Percentiles rank a stretch among this genome's conserved stretches.
Evolutionary conservation across 2,113 vertebrate genomes (phyloP).

Genomic region (Dasyprocta punctata): DNA sequence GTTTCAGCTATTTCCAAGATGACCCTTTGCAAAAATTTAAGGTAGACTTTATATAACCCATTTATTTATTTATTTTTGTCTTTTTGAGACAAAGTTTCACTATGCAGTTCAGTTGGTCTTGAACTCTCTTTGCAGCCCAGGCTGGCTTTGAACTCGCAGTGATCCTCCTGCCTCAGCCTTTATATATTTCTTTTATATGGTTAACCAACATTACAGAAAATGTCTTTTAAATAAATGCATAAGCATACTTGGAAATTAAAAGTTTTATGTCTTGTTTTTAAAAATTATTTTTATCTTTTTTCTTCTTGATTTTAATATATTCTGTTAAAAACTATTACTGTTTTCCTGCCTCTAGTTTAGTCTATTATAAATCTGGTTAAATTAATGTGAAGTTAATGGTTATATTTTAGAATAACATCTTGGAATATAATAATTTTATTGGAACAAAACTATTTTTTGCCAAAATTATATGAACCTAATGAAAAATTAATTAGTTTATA

Average conservation of each 20-base stretch:
- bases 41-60: constrained; percentile 41
- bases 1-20: constrained; percentile 47
- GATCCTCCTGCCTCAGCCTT: too few species aligned
- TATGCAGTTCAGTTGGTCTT: too few species aligned
- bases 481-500: constrained; percentile 89
- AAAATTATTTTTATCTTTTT: constrained; percentile 78
- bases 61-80: background rate
- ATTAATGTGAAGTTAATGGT: constrained; percentile 78
- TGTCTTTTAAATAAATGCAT: constrained; percentile 76
- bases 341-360: constrained; percentile 70
- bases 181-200: constrained; percentile 52
- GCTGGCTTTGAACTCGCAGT: too few species aligned
- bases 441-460: constrained; percentile 86
- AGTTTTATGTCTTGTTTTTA: constrained; percentile 68
- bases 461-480: constrained; percentile 87
- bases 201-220: constrained; percentile 55
- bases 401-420: constrained; percentile 80
- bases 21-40: constrained; percentile 30
- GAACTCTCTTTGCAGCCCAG: too few species aligned
- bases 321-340: constrained; percentile 68
- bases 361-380: constrained; percentile 79
- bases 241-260: constrained; percentile 69
- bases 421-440: constrained; percentile 85
- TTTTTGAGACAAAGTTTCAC: too few species aligned
- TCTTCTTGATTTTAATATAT: constrained; percentile 79